A percentile compares a stretch with the other conserved stretches of the same genome.
Conservation (phyloP, 2,888 invertebrate genomes). For the Amorpha juglandis region DNA sequence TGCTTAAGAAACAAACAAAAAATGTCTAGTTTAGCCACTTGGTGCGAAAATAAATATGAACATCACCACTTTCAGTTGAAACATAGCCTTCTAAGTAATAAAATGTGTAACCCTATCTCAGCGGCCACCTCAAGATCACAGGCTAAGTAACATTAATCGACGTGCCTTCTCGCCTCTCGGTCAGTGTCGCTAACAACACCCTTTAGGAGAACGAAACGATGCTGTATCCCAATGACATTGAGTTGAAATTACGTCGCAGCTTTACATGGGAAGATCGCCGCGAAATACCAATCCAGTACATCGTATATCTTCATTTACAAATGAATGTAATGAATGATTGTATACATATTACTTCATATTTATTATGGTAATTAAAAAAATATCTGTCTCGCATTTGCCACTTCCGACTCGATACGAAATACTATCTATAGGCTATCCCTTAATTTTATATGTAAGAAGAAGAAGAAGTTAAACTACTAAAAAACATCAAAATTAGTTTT, state of each 20-base stretch:
- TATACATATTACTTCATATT: not conserved
- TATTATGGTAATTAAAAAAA: not conserved
- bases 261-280: slow-evolving; percentile 1
- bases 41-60: slow-evolving; percentile 57
- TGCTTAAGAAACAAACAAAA: not conserved
- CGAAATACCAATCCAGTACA: slow-evolving; percentile 11
- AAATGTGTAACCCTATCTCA: slow-evolving; percentile 76
- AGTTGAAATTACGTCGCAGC: slow-evolving; percentile 5
- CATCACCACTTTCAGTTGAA: slow-evolving; percentile 55
- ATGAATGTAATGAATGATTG: slow-evolving; percentile 19
- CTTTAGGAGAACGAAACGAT: not conserved
- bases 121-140: slow-evolving; percentile 67
- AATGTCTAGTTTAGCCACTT: slow-evolving; percentile 15
- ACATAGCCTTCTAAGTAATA: slow-evolving; percentile 77
- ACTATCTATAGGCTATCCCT: too few relatives aligned
- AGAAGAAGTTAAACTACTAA: too few relatives aligned
- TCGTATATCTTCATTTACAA: slow-evolving; percentile 25
- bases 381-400: too few relatives aligned
- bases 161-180: slow-evolving; percentile 41
- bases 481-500: too few relatives aligned
- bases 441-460: too few relatives aligned
- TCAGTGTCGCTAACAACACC: slow-evolving; percentile 21
- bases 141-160: slow-evolving; percentile 83
- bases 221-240: not conserved
- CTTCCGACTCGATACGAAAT: too few relatives aligned